These are phyloP conservation scores for Cryptotermes secundus DNA, from an alignment of 1,140 invertebrate species.

Conservation along the genomic window DNA sequence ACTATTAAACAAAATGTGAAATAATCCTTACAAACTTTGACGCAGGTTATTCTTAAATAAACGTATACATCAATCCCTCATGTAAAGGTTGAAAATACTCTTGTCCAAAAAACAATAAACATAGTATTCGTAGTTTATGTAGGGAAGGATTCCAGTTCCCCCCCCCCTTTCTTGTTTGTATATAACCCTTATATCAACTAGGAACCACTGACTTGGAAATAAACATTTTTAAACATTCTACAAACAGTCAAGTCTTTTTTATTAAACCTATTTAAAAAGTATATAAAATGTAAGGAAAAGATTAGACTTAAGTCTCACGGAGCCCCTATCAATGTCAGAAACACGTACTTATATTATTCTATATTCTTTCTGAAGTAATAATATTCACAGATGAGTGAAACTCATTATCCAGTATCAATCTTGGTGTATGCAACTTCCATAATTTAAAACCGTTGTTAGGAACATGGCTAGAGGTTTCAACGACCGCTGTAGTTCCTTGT, in stretches of 20 bases:
- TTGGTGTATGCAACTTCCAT: background rate
- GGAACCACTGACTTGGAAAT: background rate
- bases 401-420: background rate
- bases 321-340: background rate
- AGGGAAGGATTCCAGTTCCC: background rate
- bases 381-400: background rate
- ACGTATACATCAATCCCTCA: background rate
- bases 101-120: constrained; percentile 4
- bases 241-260: background rate
- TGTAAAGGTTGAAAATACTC: background rate
- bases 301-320: background rate
- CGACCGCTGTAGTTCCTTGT: no score
- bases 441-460: background rate
- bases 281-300: no score
- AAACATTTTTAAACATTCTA: background rate
- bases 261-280: background rate
- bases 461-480: background rate
- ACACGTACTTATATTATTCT: background rate
- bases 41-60: background rate
- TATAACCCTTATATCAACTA: background rate
- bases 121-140: background rate
- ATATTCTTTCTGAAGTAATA: no score
- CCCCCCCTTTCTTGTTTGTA: background rate
- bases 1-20: no score
- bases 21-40: background rate